Evolutionary conservation across 2,797 vertebrate genomes (phyloP).

Genomic region (Alcedo quadribrachys): DNA sequence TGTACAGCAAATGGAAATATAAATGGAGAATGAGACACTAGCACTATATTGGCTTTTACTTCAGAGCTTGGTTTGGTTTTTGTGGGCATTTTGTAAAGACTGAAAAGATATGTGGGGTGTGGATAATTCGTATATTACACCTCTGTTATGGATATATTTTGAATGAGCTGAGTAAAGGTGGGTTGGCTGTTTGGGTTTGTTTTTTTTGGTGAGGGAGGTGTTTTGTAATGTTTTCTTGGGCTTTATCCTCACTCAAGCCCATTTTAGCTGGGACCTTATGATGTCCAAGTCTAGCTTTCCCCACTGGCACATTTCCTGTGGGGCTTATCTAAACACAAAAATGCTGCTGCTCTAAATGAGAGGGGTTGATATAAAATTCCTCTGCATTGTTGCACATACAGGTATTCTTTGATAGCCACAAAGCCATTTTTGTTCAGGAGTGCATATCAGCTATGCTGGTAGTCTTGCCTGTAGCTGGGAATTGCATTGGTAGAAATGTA

Average conservation of each 20-base stretch:
- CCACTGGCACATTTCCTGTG: neutral
- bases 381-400: neutral
- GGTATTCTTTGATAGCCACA: neutral
- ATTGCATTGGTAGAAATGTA: neutral
- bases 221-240: neutral
- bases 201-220: neutral
- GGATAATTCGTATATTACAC: neutral
- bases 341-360: neutral
- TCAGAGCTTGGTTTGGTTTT: neutral
- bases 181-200: neutral
- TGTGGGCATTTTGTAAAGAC: neutral
- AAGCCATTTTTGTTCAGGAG: neutral
- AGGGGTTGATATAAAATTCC: neutral
- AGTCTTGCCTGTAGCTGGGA: neutral
- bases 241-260: neutral
- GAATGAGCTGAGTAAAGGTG: neutral
- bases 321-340: neutral
- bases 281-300: neutral
- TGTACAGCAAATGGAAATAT: conserved; percentile 7
- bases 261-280: neutral
- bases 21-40: neutral
- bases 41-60: neutral
- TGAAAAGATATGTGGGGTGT: neutral
- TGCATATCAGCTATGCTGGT: neutral
- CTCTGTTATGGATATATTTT: accelerated